A percentile compares a stretch with the other conserved stretches of the same genome.
phyloP scores from a whole-genome alignment of 2,888 invertebrate genomes.

The Hoplodrina ambigua region DNA sequence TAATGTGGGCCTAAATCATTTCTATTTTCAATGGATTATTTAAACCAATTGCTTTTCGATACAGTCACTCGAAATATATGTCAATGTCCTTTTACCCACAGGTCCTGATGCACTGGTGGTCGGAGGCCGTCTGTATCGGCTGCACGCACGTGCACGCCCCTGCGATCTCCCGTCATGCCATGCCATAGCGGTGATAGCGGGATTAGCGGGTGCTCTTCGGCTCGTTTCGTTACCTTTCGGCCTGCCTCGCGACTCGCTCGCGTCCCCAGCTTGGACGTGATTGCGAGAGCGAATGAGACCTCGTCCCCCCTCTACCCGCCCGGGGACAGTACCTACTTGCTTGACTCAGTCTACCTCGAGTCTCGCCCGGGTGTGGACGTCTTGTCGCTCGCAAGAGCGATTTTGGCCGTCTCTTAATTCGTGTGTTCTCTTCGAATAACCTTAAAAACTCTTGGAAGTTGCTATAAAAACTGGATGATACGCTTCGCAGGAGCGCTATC shows the following conservation, averaged over 20 bases:
- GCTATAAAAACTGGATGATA: conserved; percentile 70
- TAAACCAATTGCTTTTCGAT: conserved; percentile 1
- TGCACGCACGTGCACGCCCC: conserved; percentile 63
- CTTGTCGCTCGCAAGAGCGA: conserved; percentile 64
- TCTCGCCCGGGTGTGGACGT: conserved; percentile 71
- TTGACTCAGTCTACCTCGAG: conserved; percentile 81
- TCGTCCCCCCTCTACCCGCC: conserved; percentile 74
- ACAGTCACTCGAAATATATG: conserved; percentile 51
- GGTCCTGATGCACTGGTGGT: conserved; percentile 46
- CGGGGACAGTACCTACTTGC: conserved; percentile 72
- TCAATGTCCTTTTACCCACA: conserved; percentile 54
- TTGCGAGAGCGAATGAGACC: conserved; percentile 79
- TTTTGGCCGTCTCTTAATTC: conserved; percentile 84
- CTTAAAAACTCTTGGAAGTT: conserved; percentile 72
- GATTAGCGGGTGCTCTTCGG: conserved; percentile 79
- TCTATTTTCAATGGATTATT: conserved; percentile 1
- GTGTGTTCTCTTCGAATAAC: conserved; percentile 77
- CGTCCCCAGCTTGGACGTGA: conserved; percentile 77
- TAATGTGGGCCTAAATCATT: background rate
- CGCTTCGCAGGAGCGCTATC: conserved; percentile 67
- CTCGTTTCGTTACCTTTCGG: conserved; percentile 76
- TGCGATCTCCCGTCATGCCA: conserved; percentile 74
- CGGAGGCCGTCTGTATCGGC: conserved; percentile 45
- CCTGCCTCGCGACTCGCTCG: conserved; percentile 79
- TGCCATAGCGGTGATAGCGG: conserved; percentile 73